Evolutionary conservation across 2,888 invertebrate species (phyloP), one percentile per base, ranked within the genome.

Genomic region (Meghimatium bilineatum): DNA sequence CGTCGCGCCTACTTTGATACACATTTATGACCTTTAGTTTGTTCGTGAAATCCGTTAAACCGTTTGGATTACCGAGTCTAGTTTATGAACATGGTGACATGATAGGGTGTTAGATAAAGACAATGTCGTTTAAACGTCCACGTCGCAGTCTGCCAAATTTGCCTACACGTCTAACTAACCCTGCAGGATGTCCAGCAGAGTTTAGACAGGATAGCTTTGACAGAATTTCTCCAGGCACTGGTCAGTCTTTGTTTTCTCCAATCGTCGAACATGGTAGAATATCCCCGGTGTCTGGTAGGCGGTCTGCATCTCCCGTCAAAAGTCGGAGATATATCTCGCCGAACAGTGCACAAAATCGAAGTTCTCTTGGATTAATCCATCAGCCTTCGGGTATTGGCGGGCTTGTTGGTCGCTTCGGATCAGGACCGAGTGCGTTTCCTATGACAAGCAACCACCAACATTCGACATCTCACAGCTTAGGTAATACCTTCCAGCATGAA

Each of bases 101-200:
- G 60, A 56, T 67, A 5, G 14, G 67, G 20, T 14, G 1, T 74
- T 49, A 75, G 29, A 49, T n/a, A 63, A 32, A 49, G 23, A 34
- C 3, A 1, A 83, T 83, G 83, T 83, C 83, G 34, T 83, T 79
- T 52, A 83, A 74, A 34, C 71, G 83, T 34, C 78, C 60, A 17
- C 78, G 83, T 20, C 83, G 83, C 12, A 83, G 83, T 34, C 36
- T 83, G 74, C 83, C 83, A 26, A 77, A 71, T 49, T 74, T 83
- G 20, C 83, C 76, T 36, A 79, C 83, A 26, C 72, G 44, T 56
- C 29, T 83, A 44, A 83, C 83, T 38, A 83, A 83, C 74, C 78
- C 71, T 14, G 44, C 71, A 1, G 63, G 67, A 2, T 63, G 69
- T 74, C 79, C 78, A 32, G 63, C 60, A 29, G 83, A 83, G 49